Evolutionary conservation across 30 jellyfish, hydroid and myxozoan species (phyloP).

Genomic region (Aurelia coerulea): DNA sequence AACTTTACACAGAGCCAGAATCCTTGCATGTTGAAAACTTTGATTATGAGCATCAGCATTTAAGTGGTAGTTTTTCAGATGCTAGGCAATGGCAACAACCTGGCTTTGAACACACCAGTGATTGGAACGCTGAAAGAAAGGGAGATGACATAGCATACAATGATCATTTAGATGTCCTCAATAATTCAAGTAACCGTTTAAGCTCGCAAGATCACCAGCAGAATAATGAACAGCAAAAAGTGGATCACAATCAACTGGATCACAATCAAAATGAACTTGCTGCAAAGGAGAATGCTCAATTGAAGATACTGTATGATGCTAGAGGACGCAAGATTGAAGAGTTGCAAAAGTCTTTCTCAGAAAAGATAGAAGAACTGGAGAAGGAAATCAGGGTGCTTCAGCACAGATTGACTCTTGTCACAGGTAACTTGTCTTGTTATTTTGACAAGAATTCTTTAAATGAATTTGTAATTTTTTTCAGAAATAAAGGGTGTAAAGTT

Average conservation of each 20-base stretch:
- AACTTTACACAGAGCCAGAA: too few relatives aligned
- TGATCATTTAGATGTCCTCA: too few relatives aligned
- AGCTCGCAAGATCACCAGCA: neutral
- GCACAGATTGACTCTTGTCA: constrained; percentile 61
- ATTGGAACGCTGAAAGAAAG: too few relatives aligned
- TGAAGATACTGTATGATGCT: constrained; percentile 80
- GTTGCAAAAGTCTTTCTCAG: constrained; percentile 50
- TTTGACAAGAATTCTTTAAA: neutral
- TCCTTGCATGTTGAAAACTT: too few relatives aligned
- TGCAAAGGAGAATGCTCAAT: constrained; percentile 51
- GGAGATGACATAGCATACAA: too few relatives aligned
- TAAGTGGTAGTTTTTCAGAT: too few relatives aligned
- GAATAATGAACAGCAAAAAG: neutral
- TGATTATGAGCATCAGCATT: too few relatives aligned
- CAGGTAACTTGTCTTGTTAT: constrained; percentile 52
- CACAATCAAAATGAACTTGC: constrained; percentile 2
- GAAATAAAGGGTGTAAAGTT: too few relatives aligned
- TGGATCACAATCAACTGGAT: neutral
- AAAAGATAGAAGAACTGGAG: constrained; percentile 40
- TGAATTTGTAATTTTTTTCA: neutral
- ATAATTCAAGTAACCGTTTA: too few relatives aligned
- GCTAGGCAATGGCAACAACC: too few relatives aligned
- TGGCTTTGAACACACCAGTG: too few relatives aligned
- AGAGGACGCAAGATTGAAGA: constrained; percentile 87
- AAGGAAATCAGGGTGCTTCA: constrained; percentile 72